phyloP scores from a whole-genome alignment of 2,113 vertebrate genomes.

The Danio rerio region DNA sequence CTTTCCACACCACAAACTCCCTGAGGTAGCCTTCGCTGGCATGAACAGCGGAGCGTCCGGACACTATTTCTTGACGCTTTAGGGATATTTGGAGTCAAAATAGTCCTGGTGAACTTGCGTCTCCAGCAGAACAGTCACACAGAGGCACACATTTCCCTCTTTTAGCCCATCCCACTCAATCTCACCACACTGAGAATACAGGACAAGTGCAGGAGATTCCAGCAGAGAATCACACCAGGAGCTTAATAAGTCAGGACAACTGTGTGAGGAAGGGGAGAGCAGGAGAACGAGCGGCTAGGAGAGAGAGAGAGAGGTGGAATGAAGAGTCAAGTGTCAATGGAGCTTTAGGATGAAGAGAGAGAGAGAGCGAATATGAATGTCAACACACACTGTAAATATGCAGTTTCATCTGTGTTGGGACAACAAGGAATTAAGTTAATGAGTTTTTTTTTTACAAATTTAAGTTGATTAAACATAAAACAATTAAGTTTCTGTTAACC shows the following conservation, averaged over 20 bases:
- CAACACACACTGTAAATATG: no score
- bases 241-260: slow-evolving; percentile 64
- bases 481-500: no score
- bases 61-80: slow-evolving; percentile 5
- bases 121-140: slow-evolving; percentile 12
- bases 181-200: slow-evolving; percentile 71
- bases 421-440: no score
- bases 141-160: slow-evolving; percentile 47
- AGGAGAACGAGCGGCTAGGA: slow-evolving; percentile 30
- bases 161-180: slow-evolving; percentile 51
- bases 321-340: slow-evolving; percentile 67
- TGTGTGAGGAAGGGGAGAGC: slow-evolving; percentile 52
- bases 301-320: slow-evolving; percentile 34
- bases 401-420: no score
- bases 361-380: neutral
- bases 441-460: no score
- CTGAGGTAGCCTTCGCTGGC: slow-evolving; percentile 54
- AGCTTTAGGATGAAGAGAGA: slow-evolving; percentile 41
- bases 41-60: slow-evolving; percentile 30
- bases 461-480: no score
- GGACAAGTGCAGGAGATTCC: slow-evolving; percentile 70
- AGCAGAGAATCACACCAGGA: slow-evolving; percentile 65
- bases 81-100: slow-evolving; percentile 40
- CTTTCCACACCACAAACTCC: slow-evolving; percentile 49
- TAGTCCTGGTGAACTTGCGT: slow-evolving; percentile 42